Conservation (phyloP, 2,797 vertebrate genomes). For the Emys orbicularis region DNA sequence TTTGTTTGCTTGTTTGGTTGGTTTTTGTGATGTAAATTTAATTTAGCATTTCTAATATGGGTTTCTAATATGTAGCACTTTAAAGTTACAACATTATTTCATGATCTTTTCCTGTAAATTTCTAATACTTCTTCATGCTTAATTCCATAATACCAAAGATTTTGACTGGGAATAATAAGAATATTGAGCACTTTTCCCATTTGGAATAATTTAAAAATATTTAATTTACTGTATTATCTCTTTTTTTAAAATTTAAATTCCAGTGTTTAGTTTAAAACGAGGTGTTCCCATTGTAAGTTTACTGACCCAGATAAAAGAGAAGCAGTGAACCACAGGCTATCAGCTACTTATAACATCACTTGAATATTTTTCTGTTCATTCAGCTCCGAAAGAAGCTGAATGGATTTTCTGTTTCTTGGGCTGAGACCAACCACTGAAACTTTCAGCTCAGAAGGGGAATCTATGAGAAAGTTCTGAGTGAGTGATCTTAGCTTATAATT, state of each 20-base stretch:
- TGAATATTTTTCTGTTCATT: background rate
- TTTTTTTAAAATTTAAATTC: background rate
- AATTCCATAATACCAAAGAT: background rate
- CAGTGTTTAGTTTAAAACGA: background rate
- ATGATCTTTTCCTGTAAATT: constrained; percentile 3
- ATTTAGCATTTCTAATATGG: constrained; percentile 1
- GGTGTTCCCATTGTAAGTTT: background rate
- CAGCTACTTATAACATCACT: background rate
- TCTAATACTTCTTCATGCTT: background rate
- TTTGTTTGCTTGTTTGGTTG: constrained; percentile 43
- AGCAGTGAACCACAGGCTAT: background rate
- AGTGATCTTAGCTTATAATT: background rate
- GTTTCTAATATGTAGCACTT: constrained; percentile 31
- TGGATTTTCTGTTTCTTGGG: background rate
- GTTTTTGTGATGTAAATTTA: constrained; percentile 48
- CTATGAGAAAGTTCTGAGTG: background rate
- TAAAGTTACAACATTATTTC: constrained; percentile 47
- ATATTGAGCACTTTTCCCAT: background rate
- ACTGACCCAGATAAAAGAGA: background rate
- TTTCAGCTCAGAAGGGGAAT: background rate
- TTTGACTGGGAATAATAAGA: background rate
- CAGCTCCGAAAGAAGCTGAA: background rate
- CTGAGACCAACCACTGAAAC: background rate
- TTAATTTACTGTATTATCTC: background rate
- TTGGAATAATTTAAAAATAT: background rate